Evolutionary conservation across 2,113 vertebrate genomes (phyloP), one percentile per base, ranked within the genome.

Genomic region (Nannobrachium achirus): DNA sequence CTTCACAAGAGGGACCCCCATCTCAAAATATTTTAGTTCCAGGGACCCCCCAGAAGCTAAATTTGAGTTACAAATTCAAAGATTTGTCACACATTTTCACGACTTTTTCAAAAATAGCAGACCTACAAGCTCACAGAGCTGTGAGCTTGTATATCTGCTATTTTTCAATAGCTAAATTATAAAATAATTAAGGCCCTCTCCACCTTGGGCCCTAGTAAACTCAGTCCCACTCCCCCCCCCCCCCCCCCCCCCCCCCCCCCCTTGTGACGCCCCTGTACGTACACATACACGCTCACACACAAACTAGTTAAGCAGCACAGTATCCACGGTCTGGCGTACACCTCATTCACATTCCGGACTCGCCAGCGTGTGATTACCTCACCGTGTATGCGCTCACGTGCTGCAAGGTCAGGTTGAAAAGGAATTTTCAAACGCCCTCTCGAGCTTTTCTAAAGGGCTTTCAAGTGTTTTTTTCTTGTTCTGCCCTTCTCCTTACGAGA

Each of bases 371-470:
- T 70, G 10, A 79, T 85, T 81, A 77, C 80, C 80, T 68, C 42
- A 0, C 68, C 58, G 11, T 53, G n/a, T n/a, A n/a, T n/a, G 16
- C 62, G 69, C 48, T 33, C 42, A 8, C 69, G 70, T 58, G n/a
- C 72, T 48, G 63, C 86, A 89, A 89, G 83, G 89, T 91, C 87
- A 81, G 68, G 81, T 67, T 69, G 65, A 75, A 69, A n/a, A 79
- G 25, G 25, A 79, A 73, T 75, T 80, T 74, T 45, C 65, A 74
- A 82, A 75, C 18, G 57, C 71, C 71, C 56, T 67, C 66, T 11
- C 63, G 42, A 7, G 16, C 13, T 1, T 73, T 18, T 51, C 60
- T 48, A 25, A 2, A 25, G 25, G 10, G 1, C 11, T n/a, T n/a
- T n/a, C n/a, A n/a, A n/a, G n/a, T n/a, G n/a, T n/a, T n/a, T n/a